Percentiles rank a stretch among this genome's conserved stretches.
These are phyloP conservation scores for Branchinecta lynchi DNA, from an alignment of 1,140 invertebrate species.

Conservation along the genomic window DNA sequence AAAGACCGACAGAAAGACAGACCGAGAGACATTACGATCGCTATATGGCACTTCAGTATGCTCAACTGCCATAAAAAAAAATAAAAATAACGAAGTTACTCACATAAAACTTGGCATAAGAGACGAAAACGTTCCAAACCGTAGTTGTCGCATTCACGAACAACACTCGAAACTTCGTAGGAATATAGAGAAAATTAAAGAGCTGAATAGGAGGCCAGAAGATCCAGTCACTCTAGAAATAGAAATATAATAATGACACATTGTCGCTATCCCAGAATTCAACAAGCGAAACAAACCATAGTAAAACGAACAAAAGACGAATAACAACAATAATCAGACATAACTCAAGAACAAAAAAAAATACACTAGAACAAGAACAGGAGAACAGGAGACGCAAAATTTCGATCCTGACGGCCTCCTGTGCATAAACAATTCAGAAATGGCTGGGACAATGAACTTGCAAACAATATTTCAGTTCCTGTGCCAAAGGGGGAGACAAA, in stretches of 20 bases:
- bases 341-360: constrained; percentile 23
- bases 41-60: too few relatives aligned
- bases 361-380: constrained; percentile 6
- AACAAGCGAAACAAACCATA: constrained; percentile 13
- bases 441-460: too few relatives aligned
- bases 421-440: too few relatives aligned
- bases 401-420: too few relatives aligned
- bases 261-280: not conserved
- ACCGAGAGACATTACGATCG: too few relatives aligned
- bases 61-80: too few relatives aligned
- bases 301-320: constrained; percentile 21
- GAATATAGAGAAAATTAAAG: constrained; percentile 59
- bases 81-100: not conserved
- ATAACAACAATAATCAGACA: constrained; percentile 24
- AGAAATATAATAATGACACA: constrained; percentile 15
- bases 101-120: constrained; percentile 55
- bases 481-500: too few relatives aligned
- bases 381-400: too few relatives aligned
- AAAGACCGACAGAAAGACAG: too few relatives aligned
- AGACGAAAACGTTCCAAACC: constrained; percentile 60
- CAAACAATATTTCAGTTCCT: too few relatives aligned
- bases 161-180: constrained; percentile 54
- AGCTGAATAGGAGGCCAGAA: constrained; percentile 68
- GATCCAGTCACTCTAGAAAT: constrained; percentile 49
- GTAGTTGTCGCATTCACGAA: constrained; percentile 61